Percentiles rank a stretch among this genome's conserved stretches.
phyloP scores from a whole-genome alignment of 2,113 vertebrate genomes.

The Stigmatopora argus region DNA sequence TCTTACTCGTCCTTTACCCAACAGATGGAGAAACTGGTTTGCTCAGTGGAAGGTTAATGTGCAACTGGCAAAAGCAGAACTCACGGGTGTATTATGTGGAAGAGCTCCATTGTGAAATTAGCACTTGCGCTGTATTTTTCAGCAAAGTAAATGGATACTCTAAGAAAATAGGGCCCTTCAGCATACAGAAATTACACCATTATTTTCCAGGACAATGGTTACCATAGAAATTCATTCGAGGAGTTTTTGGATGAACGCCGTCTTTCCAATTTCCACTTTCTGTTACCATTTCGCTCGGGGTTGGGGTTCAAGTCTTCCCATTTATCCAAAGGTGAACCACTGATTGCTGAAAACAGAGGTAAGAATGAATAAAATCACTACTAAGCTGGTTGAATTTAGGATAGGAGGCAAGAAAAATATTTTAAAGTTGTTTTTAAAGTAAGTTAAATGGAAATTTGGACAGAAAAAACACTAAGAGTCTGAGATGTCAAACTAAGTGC shows the following conservation, averaged over 20 bases:
- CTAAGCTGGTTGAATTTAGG: neutral
- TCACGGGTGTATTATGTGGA: too few relatives aligned
- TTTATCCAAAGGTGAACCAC: constrained; percentile 86
- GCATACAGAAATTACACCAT: too few relatives aligned
- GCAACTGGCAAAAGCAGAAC: too few relatives aligned
- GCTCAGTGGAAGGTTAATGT: too few relatives aligned
- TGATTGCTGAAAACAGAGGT: constrained; percentile 60
- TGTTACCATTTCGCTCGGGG: constrained; percentile 78
- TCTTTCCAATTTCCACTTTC: constrained; percentile 81
- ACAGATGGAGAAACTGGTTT: too few relatives aligned
- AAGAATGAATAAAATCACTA: neutral
- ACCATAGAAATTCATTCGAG: constrained; percentile 92
- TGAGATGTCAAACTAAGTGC: constrained; percentile 5
- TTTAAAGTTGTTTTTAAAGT: neutral
- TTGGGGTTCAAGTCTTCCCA: constrained; percentile 88
- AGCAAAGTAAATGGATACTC: too few relatives aligned
- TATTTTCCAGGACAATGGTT: constrained; percentile 28
- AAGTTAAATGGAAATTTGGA: neutral
- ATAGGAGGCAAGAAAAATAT: neutral
- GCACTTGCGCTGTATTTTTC: too few relatives aligned
- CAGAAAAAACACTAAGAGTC: neutral
- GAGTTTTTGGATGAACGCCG: constrained; percentile 83
- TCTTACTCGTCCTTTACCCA: too few relatives aligned
- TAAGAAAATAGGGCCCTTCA: too few relatives aligned
- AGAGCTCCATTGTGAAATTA: too few relatives aligned